Evolutionary conservation across 2,113 vertebrate species (phyloP), one percentile per base, ranked within the genome.

Genomic region (Pseudorectes ferrugineus): DNA sequence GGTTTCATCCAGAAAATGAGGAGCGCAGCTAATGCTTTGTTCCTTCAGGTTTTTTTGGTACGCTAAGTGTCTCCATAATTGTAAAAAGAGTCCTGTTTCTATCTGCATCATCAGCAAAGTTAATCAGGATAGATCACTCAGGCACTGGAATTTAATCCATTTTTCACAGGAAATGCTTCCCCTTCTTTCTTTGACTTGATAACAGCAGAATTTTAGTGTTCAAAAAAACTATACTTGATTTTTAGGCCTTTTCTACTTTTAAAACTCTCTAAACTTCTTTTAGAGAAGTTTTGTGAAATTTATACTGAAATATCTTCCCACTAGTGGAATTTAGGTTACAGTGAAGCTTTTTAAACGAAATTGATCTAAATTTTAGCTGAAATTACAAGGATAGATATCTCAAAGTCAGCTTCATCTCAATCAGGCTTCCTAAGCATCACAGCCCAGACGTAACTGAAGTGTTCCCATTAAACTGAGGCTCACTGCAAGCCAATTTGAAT

Each of bases 311-410:
- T 85, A 42, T 72, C 58, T 76, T 83, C 67, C 85, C 46, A 85
- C 54, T 11, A 35, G 68, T 45, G 28, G n/a, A 92, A 94, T 40
- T 82, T 66, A 46, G 5, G 43, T 75, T 80, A 57, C 49, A 86
- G 33, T 14, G 43, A 92, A 46, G 63, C 54, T 94, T 94, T 93
- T 94, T 43, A 85, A 83, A 73, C 51, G 62, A 86, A 94, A 91
- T 71, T 71, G 76, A 85, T 92, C 79, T 71, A 76, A 67, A 86
- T 86, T 94, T 89, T 36, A 71, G 43, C 65, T 81, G 83, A 94
- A 95, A 92, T 91, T 43, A 77, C 85, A 81, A 33, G n/a, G 76
- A 57, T 5, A 55, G 59, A 63, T 63, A 29, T 86, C 76, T 70
- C 5, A 52, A 93, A 92, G n/a, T 54, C 80, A 89, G 48, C 57